Conservation (phyloP, 2,888 invertebrate genomes). For the Serripes groenlandicus region DNA sequence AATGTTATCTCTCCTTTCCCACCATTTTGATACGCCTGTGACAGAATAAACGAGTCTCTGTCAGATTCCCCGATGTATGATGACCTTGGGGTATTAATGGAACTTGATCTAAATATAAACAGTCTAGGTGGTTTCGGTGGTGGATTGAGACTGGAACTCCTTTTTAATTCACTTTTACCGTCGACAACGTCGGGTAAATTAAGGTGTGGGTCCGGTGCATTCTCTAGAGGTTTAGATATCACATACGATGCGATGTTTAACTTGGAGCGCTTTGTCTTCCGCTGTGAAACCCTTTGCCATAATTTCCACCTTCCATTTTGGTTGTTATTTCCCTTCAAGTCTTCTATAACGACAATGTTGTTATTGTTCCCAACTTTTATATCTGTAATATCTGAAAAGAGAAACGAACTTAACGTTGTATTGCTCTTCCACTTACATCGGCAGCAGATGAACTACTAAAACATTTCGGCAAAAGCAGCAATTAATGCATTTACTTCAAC, state of each 20-base stretch:
- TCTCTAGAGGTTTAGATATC: not conserved
- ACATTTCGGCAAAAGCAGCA: not conserved
- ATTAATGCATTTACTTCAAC: too few relatives aligned
- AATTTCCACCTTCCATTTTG: slow-evolving; percentile 74
- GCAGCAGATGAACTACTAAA: too few relatives aligned
- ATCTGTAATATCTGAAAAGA: slow-evolving; percentile 47
- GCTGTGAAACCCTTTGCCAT: slow-evolving; percentile 74
- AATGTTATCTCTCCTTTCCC: slow-evolving; percentile 12
- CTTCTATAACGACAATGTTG: slow-evolving; percentile 35
- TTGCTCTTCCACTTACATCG: too few relatives aligned
- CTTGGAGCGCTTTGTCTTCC: slow-evolving; percentile 41
- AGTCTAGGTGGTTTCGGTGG: slow-evolving; percentile 82
- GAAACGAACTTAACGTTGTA: too few relatives aligned
- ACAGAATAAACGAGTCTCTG: slow-evolving; percentile 69
- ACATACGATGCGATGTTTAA: not conserved
- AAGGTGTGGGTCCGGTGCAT: not conserved
- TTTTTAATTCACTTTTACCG: slow-evolving; percentile 56
- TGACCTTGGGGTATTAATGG: slow-evolving; percentile 73
- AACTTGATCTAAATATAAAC: slow-evolving; percentile 77
- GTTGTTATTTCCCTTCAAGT: slow-evolving; percentile 25
- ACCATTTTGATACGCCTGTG: slow-evolving; percentile 65
- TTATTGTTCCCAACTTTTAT: slow-evolving; percentile 29
- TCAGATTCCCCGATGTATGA: slow-evolving; percentile 69
- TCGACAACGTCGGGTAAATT: slow-evolving; percentile 76
- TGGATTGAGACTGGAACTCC: slow-evolving; percentile 75